These are phyloP conservation scores for Chaetops frenatus DNA, from an alignment of 2,113 vertebrate genomes.

Conservation along the genomic window DNA sequence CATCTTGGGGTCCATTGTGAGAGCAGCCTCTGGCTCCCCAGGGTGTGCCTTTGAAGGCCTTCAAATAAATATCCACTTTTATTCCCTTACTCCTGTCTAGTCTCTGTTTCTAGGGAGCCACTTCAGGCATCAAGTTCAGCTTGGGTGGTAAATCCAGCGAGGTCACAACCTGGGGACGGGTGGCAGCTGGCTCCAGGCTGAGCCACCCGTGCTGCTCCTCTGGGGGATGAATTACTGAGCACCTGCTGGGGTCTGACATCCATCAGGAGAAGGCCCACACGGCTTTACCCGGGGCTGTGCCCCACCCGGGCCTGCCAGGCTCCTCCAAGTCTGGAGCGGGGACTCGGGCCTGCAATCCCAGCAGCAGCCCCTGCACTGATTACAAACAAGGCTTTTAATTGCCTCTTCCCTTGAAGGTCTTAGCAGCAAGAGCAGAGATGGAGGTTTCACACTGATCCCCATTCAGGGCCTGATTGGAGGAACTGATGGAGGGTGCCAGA, in stretches of 20 bases:
- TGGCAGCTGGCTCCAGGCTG: neutral
- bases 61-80: too few species aligned
- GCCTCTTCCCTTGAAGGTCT: neutral
- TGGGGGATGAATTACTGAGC: neutral
- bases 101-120: too few species aligned
- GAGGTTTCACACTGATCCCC: neutral
- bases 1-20: too few species aligned
- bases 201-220: neutral
- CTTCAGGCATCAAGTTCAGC: too few species aligned
- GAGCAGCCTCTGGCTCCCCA: too few species aligned
- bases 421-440: neutral
- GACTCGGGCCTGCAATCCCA: neutral
- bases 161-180: neutral
- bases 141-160: neutral
- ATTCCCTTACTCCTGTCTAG: too few species aligned
- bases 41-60: too few species aligned
- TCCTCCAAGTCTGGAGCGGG: neutral
- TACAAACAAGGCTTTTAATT: neutral
- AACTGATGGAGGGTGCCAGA: neutral
- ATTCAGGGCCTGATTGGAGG: neutral
- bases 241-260: neutral
- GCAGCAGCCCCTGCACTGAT: neutral
- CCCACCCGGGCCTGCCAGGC: neutral
- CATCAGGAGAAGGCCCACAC: neutral
- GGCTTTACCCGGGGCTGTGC: neutral